Conservation (phyloP, 2,113 vertebrate genomes). For the Lepus europaeus region DNA sequence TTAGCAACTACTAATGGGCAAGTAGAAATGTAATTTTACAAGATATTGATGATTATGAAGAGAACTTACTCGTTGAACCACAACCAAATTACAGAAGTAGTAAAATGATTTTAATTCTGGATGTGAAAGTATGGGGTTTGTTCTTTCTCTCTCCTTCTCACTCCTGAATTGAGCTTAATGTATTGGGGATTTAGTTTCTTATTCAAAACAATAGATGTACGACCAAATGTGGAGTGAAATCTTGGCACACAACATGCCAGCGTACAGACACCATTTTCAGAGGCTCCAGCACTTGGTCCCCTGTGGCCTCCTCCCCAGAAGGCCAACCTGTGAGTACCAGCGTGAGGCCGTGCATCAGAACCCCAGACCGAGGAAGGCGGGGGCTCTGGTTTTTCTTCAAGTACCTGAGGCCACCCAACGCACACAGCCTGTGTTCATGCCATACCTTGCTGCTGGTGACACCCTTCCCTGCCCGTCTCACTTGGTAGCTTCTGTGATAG, state of each 20-base stretch:
- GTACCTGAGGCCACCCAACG: no score
- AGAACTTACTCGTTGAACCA: background rate
- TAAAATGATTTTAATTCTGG: background rate
- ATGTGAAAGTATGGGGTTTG: background rate
- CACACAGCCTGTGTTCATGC: background rate
- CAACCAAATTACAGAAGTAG: background rate
- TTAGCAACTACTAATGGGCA: background rate
- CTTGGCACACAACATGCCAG: background rate
- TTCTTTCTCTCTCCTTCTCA: background rate
- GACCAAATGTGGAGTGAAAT: background rate
- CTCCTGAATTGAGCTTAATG: background rate
- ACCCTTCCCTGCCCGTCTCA: background rate
- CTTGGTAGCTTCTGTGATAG: background rate
- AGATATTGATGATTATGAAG: background rate
- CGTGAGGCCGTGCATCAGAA: background rate
- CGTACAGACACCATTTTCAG: background rate
- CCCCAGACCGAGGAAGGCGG: background rate
- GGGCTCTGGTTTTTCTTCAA: background rate
- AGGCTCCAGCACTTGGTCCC: background rate
- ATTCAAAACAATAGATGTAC: slow-evolving; percentile 41
- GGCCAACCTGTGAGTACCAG: background rate
- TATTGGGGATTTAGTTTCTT: background rate
- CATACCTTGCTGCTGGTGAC: background rate
- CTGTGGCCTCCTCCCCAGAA: background rate
- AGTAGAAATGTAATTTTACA: slow-evolving; percentile 13